Evolutionary conservation across 1,140 invertebrate genomes (phyloP), one percentile per base, ranked within the genome.

Genomic region (Drosophila insularis): DNA sequence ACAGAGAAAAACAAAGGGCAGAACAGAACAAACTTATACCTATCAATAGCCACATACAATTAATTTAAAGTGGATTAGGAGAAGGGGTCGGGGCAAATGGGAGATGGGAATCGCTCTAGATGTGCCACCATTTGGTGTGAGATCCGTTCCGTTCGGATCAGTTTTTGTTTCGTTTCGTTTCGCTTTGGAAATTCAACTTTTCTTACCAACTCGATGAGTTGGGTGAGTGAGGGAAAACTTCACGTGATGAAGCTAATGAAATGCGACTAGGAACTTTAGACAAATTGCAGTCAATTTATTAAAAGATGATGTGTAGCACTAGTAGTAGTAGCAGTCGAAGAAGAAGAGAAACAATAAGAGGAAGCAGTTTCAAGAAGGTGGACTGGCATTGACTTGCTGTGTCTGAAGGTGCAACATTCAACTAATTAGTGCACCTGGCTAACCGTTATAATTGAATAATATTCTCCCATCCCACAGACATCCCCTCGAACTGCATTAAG

Each of bases 261-360:
- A 81, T 65, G 63, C 71, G 71, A 85, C 61, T 55, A 40, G 43
- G 66, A 50, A 69, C 60, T 68, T 75, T 74, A 71, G 78, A 86
- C 81, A 86, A 86, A 87, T 82, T 79, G 82, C 71, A 76, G 55
- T 61, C 69, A 67, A 86, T 86, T 82, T 68, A 73, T 87, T 76
- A 80, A 72, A 62, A 73, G 68, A 69, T 70, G 39, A 43, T 55
- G 32, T 23, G n/a, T 19, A 10, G 40, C 23, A 32, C 23, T 37
- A 67, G 27, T 19, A 39, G 21, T 4, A 32, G 35, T 37, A 67
- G 27, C 19, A 46, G 21, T 27, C 27, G 27, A 27, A 54, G 14
- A 31, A 63, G 46, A 61, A 32, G 55, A 17, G n/a, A n/a, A n/a
- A n/a, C n/a, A n/a, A 23, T 32, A 13, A 19, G n/a, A 31, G 61